Conservation (phyloP, 2,888 invertebrate species). For the Ommatoiulus sabulosus region DNA sequence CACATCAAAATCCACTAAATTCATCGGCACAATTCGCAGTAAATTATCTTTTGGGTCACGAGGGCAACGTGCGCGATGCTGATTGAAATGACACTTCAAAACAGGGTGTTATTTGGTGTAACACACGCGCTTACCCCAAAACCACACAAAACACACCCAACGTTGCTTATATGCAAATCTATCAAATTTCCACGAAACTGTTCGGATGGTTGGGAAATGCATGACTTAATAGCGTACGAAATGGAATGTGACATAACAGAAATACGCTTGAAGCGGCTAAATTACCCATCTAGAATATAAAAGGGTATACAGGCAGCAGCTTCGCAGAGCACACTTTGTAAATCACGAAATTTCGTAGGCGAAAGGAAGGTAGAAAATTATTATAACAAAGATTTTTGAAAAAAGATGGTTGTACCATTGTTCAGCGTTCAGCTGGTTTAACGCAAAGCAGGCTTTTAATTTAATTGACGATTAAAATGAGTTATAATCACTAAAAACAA, state of each 20-base stretch:
- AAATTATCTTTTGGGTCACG: not conserved
- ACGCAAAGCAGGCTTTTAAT: not conserved
- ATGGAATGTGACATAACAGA: not conserved
- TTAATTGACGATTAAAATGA: not conserved
- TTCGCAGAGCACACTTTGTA: too few species aligned
- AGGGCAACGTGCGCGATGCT: not conserved
- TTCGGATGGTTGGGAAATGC: not conserved
- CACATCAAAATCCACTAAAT: not conserved
- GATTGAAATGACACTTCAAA: not conserved
- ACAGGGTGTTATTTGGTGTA: not conserved
- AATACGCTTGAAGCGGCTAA: too few species aligned
- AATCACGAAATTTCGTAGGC: too few species aligned
- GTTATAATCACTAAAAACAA: not conserved
- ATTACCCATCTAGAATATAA: too few species aligned
- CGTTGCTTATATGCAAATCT: not conserved
- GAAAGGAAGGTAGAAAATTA: too few species aligned
- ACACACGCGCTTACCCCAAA: not conserved
- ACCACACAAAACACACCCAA: not conserved
- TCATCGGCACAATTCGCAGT: not conserved
- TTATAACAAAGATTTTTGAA: too few species aligned
- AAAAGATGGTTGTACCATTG: too few species aligned
- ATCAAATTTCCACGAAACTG: not conserved
- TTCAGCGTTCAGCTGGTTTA: too few species aligned
- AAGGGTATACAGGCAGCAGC: too few species aligned
- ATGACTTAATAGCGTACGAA: not conserved